Percentiles rank a stretch among this genome's conserved stretches.
Conservation (phyloP, 2,797 vertebrate genomes). For the Hylomyscus alleni region DNA sequence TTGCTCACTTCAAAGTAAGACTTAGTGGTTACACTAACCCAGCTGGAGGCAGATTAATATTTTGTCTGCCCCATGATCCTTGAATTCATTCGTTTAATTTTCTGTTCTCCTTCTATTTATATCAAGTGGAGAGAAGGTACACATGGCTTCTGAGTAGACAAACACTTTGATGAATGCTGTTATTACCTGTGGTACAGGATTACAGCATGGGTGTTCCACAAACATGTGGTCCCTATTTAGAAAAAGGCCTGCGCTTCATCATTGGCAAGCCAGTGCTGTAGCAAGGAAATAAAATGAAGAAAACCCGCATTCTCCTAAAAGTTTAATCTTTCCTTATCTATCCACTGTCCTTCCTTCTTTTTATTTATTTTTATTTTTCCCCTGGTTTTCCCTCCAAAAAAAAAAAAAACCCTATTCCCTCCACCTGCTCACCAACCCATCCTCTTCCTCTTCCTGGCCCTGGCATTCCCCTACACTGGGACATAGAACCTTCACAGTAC, state of each 20-base stretch:
- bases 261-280: neutral
- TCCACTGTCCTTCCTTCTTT: neutral
- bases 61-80: constrained; percentile 70
- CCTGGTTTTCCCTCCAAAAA: no score
- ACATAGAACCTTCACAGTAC: no score
- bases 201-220: neutral
- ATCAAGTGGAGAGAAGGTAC: constrained; percentile 59
- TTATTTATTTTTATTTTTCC: no score
- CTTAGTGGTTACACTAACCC: constrained; percentile 54
- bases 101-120: constrained; percentile 76
- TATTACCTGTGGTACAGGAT: constrained; percentile 53
- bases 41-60: constrained; percentile 77
- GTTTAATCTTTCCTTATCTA: neutral
- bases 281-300: constrained; percentile 38
- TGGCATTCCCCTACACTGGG: no score
- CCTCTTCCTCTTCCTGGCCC: no score
- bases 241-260: constrained; percentile 65
- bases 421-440: no score
- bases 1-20: constrained; percentile 77
- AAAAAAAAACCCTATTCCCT: no score
- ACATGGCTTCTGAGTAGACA: constrained; percentile 65
- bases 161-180: constrained; percentile 68
- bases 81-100: constrained; percentile 78
- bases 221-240: constrained; percentile 73
- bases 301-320: constrained; percentile 18